These are phyloP conservation scores for Byasa hedistus DNA, from an alignment of 2,888 invertebrate genomes.

Conservation along the genomic window DNA sequence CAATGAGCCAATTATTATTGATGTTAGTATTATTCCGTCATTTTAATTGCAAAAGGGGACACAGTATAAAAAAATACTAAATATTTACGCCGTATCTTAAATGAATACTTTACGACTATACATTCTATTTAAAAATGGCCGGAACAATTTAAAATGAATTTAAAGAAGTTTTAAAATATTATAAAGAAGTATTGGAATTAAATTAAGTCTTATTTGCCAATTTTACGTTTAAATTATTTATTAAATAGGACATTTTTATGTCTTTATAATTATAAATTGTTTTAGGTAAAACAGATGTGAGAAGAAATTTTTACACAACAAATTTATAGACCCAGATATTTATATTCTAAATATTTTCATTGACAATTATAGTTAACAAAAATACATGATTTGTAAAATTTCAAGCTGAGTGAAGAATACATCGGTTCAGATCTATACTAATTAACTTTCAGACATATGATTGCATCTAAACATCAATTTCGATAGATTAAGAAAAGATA, in stretches of 20 bases:
- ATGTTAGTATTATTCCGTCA: slow-evolving; percentile 4
- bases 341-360: neutral
- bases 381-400: neutral
- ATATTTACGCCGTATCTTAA: slow-evolving; percentile 29
- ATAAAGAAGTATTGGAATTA: neutral
- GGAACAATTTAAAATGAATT: slow-evolving; percentile 67
- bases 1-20: neutral
- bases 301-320: neutral
- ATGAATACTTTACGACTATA: slow-evolving; percentile 50
- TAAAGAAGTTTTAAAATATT: slow-evolving; percentile 34
- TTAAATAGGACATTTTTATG: neutral
- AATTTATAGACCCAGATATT: neutral
- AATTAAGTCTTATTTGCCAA: slow-evolving; percentile 1
- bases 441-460: slow-evolving; percentile 10
- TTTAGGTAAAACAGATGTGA: neutral
- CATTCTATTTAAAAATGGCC: slow-evolving; percentile 75
- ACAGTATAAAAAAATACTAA: slow-evolving; percentile 4
- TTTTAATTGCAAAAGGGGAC: slow-evolving; percentile 11
- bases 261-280: neutral
- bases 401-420: slow-evolving; percentile 3
- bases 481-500: slow-evolving; percentile 18
- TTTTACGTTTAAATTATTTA: neutral
- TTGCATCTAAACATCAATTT: slow-evolving; percentile 24
- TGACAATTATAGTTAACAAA: neutral
- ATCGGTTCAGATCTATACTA: slow-evolving; percentile 14